Percentiles rank a stretch among this genome's conserved stretches.
Conservation (phyloP, 2,797 vertebrate genomes). For the Tiaroga cobitis region DNA sequence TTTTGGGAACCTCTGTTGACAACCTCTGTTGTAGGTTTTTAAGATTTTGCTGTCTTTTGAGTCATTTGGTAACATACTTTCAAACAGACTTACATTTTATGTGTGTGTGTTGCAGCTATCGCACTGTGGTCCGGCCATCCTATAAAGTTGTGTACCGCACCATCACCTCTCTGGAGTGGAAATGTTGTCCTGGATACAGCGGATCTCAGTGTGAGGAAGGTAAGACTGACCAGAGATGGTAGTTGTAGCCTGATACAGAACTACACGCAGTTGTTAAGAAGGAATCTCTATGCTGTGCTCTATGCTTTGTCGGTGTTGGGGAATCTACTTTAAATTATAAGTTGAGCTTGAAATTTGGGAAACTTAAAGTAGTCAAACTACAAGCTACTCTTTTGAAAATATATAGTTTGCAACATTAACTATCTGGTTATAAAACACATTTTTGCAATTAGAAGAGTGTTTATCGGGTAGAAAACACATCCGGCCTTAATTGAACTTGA, state of each 20-base stretch:
- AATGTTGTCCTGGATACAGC: slow-evolving; percentile 87
- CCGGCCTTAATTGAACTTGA: background rate
- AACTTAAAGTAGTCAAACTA: background rate
- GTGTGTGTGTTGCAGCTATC: slow-evolving; percentile 82
- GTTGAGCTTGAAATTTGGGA: too few species aligned
- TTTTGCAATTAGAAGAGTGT: background rate
- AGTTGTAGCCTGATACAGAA: background rate
- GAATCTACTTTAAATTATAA: background rate
- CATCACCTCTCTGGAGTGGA: slow-evolving; percentile 90
- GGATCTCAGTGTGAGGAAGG: slow-evolving; percentile 88
- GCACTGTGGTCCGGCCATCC: slow-evolving; percentile 85
- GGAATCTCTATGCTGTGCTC: background rate
- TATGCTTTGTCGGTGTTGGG: background rate
- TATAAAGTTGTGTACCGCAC: slow-evolving; percentile 91
- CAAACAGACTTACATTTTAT: background rate
- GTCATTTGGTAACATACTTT: background rate
- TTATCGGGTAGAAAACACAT: background rate
- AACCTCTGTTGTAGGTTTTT: background rate
- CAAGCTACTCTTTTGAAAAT: background rate
- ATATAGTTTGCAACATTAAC: background rate
- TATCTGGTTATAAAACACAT: background rate
- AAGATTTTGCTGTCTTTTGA: background rate
- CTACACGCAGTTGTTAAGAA: background rate
- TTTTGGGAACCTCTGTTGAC: background rate
- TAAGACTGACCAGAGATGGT: slow-evolving; percentile 64